A percentile compares a stretch with the other conserved stretches of the same genome.
phyloP scores from a whole-genome alignment of 2,888 invertebrate genomes.

The Hirtodrosophila cameraria region DNA sequence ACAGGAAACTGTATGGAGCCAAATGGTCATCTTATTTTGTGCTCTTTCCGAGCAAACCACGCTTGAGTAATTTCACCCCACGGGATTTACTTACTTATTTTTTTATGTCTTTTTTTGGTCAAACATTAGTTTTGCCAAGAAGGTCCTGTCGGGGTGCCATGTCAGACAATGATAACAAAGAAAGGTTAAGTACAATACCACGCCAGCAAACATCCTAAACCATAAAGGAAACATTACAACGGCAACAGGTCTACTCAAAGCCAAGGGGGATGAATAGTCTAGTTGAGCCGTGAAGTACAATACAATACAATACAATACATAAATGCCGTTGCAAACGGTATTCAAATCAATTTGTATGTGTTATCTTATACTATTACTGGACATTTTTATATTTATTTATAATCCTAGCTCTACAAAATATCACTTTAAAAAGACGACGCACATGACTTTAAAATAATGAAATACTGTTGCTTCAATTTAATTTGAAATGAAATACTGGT shows the following conservation, averaged over 20 bases:
- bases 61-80: slow-evolving; percentile 19
- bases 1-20: slow-evolving; percentile 3
- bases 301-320: no score
- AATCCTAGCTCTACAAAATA: no score
- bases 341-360: background rate
- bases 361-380: no score
- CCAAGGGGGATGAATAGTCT: background rate
- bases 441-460: no score
- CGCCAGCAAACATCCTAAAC: slow-evolving; percentile 49
- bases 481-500: no score
- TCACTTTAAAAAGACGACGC: no score
- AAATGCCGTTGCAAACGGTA: background rate
- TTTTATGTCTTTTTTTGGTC: slow-evolving; percentile 22
- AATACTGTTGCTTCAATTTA: no score
- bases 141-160: slow-evolving; percentile 6
- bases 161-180: slow-evolving; percentile 42
- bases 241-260: slow-evolving; percentile 6
- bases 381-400: no score
- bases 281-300: no score
- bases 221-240: slow-evolving; percentile 16
- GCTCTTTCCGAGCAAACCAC: slow-evolving; percentile 7
- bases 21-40: slow-evolving; percentile 20
- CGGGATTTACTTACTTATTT: slow-evolving; percentile 3
- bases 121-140: slow-evolving; percentile 33
- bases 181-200: slow-evolving; percentile 54